These are phyloP conservation scores for Hirundo rustica DNA, from an alignment of 2,797 vertebrate genomes.

Conservation along the genomic window DNA sequence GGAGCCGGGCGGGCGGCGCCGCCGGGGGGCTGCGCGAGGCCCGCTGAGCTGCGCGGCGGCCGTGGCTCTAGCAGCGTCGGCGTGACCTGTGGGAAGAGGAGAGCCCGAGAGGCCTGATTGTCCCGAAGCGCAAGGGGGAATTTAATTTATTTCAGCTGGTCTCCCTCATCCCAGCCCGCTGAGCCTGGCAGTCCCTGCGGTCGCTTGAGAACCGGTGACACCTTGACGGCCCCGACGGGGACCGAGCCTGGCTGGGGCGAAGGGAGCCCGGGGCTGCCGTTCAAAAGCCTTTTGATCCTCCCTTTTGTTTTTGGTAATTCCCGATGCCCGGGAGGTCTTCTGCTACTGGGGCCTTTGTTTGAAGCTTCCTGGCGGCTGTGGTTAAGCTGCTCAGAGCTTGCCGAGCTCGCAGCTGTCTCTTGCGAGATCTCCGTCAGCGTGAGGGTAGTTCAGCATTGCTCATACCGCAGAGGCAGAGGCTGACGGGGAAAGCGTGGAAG, in stretches of 20 bases:
- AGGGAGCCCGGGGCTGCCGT: accelerated
- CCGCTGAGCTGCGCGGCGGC: not conserved
- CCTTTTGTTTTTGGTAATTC: not conserved
- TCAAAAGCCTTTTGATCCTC: not conserved
- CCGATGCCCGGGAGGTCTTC: accelerated
- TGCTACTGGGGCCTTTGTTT: not conserved
- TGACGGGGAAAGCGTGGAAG: accelerated
- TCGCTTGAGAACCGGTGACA: not conserved
- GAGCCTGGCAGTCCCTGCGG: no score
- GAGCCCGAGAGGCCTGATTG: not conserved
- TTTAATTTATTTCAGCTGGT: accelerated
- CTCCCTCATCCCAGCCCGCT: not conserved
- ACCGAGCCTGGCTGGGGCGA: not conserved
- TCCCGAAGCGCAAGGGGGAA: no score
- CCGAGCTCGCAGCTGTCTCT: no score
- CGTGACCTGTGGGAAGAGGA: no score
- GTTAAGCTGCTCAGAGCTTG: not conserved
- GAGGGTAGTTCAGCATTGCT: accelerated
- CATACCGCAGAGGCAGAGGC: accelerated
- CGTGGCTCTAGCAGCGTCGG: not conserved
- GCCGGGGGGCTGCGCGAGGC: not conserved
- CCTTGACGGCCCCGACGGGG: not conserved
- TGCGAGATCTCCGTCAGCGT: accelerated
- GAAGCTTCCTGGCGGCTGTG: not conserved
- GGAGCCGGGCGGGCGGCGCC: not conserved